Evolutionary conservation across 2,797 vertebrate species (phyloP).

Genomic region (Phaenicophaeus curvirostris): DNA sequence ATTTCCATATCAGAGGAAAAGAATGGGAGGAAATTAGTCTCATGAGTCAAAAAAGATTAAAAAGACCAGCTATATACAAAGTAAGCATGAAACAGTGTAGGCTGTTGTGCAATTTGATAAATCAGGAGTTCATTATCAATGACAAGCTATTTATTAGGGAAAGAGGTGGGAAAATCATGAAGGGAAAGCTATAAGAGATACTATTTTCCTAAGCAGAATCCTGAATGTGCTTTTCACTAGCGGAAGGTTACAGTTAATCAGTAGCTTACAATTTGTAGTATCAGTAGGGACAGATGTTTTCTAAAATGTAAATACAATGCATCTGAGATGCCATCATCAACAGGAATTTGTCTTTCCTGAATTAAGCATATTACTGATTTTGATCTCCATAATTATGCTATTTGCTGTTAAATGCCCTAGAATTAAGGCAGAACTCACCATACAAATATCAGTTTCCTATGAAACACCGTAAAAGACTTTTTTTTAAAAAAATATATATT

Average conservation of each 20-base stretch:
- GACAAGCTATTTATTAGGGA: background rate
- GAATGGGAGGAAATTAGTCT: background rate
- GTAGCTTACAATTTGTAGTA: background rate
- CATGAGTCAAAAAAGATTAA: background rate
- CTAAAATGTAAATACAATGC: constrained; percentile 15
- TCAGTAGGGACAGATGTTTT: constrained; percentile 37
- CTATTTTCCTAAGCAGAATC: background rate
- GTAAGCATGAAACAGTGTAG: background rate
- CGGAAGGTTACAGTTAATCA: background rate
- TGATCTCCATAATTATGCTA: background rate
- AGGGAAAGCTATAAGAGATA: background rate
- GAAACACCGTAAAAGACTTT: background rate
- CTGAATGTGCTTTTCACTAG: background rate
- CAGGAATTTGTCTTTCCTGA: constrained; percentile 19
- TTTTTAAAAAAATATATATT: background rate
- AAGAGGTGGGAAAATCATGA: background rate
- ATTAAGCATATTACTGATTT: background rate
- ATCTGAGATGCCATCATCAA: background rate
- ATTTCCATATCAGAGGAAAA: background rate
- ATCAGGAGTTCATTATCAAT: background rate
- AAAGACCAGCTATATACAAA: background rate
- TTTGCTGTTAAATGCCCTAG: background rate
- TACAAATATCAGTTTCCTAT: background rate
- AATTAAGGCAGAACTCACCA: background rate
- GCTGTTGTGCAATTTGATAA: background rate